phyloP scores from a whole-genome alignment of 2,113 vertebrate genomes.

The Odobenus rosmarus region DNA sequence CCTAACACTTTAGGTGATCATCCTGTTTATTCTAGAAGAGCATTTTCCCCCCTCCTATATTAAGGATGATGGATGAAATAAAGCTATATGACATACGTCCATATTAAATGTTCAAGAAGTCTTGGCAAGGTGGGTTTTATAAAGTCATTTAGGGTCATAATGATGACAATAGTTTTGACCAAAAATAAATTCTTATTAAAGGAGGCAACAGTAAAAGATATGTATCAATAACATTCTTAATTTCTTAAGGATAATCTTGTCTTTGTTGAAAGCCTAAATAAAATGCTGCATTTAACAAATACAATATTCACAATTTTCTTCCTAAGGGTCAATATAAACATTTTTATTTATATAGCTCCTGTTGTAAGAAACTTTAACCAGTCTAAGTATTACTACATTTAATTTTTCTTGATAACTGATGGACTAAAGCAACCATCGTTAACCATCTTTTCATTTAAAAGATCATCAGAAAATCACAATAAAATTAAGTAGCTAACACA shows the following conservation, averaged over 20 bases:
- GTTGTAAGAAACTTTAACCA: not conserved
- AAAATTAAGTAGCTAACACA: constrained; percentile 86
- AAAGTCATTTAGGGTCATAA: not conserved
- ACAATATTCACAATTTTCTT: constrained; percentile 9
- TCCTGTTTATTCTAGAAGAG: not conserved
- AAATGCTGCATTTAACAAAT: constrained; percentile 27
- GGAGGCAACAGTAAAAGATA: not conserved
- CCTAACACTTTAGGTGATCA: not conserved
- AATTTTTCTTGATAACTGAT: constrained; percentile 88
- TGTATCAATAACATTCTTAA: not conserved
- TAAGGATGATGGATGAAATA: not conserved
- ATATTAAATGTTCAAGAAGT: not conserved
- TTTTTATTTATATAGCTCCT: constrained; percentile 13
- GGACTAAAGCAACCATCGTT: constrained; percentile 91
- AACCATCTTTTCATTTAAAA: constrained; percentile 89
- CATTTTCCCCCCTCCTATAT: not conserved
- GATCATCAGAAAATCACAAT: constrained; percentile 89
- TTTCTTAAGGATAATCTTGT: not conserved
- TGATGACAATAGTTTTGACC: not conserved
- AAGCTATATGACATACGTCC: not conserved
- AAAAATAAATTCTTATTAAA: constrained; percentile 23
- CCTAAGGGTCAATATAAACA: constrained; percentile 3
- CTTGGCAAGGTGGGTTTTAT: not conserved
- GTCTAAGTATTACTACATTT: constrained; percentile 10
- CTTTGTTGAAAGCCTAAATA: not conserved